A percentile compares a stretch with the other conserved stretches of the same genome.
phyloP scores from a whole-genome alignment of 2,888 invertebrate species.

The Melolontha melolontha region DNA sequence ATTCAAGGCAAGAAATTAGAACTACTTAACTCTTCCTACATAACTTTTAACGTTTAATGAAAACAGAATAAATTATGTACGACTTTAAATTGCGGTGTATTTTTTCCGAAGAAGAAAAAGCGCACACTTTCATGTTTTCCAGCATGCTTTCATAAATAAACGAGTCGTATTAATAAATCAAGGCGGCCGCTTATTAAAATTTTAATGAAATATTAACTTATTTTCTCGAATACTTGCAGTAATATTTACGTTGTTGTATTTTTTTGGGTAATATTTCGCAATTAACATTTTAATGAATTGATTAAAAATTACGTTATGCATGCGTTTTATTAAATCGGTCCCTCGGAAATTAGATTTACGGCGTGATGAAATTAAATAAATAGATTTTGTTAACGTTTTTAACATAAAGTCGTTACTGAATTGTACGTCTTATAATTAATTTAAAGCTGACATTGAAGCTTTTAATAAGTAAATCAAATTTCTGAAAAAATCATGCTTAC shows the following conservation, averaged over 20 bases:
- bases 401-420: neutral
- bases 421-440: too few species aligned
- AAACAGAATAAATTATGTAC: slow-evolving; percentile 8
- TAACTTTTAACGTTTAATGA: slow-evolving; percentile 4
- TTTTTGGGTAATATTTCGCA: slow-evolving; percentile 17
- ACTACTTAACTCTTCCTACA: neutral
- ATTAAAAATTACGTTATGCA: slow-evolving; percentile 20
- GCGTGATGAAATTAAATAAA: neutral
- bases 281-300: slow-evolving; percentile 26
- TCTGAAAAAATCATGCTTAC: too few species aligned
- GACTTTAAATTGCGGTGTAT: neutral
- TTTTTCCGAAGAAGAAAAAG: slow-evolving; percentile 11
- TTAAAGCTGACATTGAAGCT: too few species aligned
- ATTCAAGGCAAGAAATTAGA: too few species aligned
- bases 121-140: slow-evolving; percentile 2
- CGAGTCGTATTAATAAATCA: slow-evolving; percentile 24
- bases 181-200: slow-evolving; percentile 24
- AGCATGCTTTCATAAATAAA: slow-evolving; percentile 17
- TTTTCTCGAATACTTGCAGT: slow-evolving; percentile 10
- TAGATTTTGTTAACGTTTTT: neutral
- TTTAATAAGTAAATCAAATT: too few species aligned
- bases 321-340: slow-evolving; percentile 11
- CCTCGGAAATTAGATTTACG: slow-evolving; percentile 11
- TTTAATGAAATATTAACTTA: slow-evolving; percentile 26
- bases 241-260: slow-evolving; percentile 20